These are phyloP conservation scores for Lepidocolaptes lacrymiger DNA, from an alignment of 2,797 vertebrate species.

Conservation along the genomic window DNA sequence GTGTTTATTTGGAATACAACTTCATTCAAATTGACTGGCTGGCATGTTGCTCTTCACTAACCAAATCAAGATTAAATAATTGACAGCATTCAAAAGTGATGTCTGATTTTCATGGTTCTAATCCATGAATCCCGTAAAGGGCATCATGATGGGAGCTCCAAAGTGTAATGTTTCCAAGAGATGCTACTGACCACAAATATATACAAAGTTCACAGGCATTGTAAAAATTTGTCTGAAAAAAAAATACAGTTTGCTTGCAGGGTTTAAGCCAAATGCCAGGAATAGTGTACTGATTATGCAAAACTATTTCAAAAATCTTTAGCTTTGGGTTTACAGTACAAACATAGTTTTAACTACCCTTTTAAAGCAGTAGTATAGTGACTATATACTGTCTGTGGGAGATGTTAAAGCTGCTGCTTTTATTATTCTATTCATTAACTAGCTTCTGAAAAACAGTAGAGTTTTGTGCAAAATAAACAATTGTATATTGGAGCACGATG, in stretches of 20 bases:
- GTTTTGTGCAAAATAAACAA: neutral
- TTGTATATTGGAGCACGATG: neutral
- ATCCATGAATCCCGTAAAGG: neutral
- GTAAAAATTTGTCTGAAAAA: conserved; percentile 10
- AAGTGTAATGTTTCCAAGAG: neutral
- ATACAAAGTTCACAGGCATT: neutral
- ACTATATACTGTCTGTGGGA: neutral
- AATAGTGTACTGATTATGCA: neutral
- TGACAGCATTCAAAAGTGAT: neutral
- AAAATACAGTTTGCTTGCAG: neutral
- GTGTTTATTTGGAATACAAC: neutral
- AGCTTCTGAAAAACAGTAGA: neutral
- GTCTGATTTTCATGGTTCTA: conserved; percentile 29
- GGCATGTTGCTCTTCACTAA: neutral
- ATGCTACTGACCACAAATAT: neutral
- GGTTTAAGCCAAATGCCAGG: neutral
- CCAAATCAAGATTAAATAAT: conserved; percentile 21
- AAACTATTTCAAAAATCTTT: neutral
- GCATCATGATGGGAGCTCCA: neutral
- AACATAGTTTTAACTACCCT: neutral
- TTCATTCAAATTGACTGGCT: neutral
- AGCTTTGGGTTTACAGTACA: neutral
- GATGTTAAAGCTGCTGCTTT: neutral
- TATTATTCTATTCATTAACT: neutral
- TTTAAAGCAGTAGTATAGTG: neutral